Conservation (phyloP, 2,797 vertebrate species). For the Dendrocincla tyrannina region DNA sequence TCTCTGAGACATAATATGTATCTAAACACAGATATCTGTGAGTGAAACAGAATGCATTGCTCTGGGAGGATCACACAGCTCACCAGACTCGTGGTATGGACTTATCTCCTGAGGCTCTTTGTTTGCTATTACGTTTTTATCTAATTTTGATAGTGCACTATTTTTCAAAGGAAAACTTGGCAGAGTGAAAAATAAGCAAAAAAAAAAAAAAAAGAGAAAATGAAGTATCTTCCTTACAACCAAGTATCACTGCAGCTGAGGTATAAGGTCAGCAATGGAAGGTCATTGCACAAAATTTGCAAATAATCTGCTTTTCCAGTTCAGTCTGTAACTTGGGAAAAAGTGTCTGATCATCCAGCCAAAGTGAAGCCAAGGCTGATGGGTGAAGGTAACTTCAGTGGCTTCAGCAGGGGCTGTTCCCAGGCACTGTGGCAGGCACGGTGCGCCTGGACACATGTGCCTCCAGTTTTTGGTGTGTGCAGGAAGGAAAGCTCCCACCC, state of each 20-base stretch:
- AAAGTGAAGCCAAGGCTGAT: background rate
- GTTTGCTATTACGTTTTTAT: background rate
- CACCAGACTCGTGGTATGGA: background rate
- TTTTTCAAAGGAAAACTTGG: background rate
- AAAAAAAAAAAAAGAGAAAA: background rate
- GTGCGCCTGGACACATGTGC: background rate
- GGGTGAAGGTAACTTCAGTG: background rate
- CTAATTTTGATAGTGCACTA: background rate
- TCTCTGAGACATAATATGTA: background rate
- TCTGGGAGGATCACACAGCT: background rate
- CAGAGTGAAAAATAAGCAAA: background rate
- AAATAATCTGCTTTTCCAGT: background rate
- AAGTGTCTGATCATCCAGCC: background rate
- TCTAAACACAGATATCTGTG: background rate
- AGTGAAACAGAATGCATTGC: background rate
- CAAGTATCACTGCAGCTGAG: background rate
- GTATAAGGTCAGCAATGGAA: background rate
- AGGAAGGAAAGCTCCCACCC: background rate
- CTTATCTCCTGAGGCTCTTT: background rate
- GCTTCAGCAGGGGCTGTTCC: background rate
- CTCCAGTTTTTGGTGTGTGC: background rate
- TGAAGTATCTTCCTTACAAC: background rate
- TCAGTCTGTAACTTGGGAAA: background rate
- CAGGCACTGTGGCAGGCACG: background rate
- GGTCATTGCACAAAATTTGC: background rate